Base-by-base conservation (phyloP, 2,888 invertebrate genomes). In the Amphipoea oculea region DNA sequence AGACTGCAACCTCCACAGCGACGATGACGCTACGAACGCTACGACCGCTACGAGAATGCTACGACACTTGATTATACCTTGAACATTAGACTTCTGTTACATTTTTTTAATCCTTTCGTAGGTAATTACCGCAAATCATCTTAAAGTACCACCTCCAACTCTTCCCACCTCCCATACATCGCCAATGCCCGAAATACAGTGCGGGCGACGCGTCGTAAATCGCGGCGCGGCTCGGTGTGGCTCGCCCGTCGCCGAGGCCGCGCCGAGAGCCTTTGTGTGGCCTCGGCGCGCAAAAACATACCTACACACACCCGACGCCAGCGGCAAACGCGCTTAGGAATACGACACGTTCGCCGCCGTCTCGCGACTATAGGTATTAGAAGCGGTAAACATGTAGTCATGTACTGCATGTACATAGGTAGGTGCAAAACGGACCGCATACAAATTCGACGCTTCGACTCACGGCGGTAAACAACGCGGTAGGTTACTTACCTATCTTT, bases 171-270 rank as follows among this genome's bases (percentile, higher is more conserved):
- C 88, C 51, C 29, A 82, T 79, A 84, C 92, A 94, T 94, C 94
- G 93, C 91, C 96, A 94, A 95, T 96, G 96, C 95, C 96, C 96
- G 94, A 96, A 96, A 96, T 96, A 96, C 96, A 95, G 96, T 94
- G 96, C 95, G 95, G 97, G 97, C 97, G 97, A 92, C 95, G 93
- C 92, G 97, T 96, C 97, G 97, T 97, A 97, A 97, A 96, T 97
- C 97, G 97, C 97, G 97, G 95, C 96, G 95, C 95, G 94, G 94
- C 94, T 93, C 91, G 96, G 88, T 62, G 73, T 67, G 81, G 87
- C 85, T 75, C 95, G 87, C 80, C 76, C 79, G 84, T 79, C 84
- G 79, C 73, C 86, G 83, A 77, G 86, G 83, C 87, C 85, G 85
- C 71, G 86, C 79, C 95, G 94, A 93, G 94, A 95, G 95, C 94